Conservation (phyloP, 2,113 vertebrate genomes). For the Illadopsis cleaveri region DNA sequence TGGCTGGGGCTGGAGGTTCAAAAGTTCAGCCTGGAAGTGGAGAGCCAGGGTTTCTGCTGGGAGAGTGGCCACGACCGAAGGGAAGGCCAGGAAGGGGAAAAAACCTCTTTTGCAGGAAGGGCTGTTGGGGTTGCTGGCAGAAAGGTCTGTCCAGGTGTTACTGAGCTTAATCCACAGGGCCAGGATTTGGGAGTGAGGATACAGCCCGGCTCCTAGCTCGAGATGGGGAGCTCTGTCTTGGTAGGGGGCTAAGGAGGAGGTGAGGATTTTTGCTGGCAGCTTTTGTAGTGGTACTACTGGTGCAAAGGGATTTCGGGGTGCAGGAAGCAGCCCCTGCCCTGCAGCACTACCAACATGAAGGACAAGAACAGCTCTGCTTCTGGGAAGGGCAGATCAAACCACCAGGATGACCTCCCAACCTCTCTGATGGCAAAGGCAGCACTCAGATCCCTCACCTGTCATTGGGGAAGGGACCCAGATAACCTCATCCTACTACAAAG, state of each 20-base stretch:
- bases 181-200: neutral
- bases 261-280: neutral
- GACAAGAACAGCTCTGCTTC: rapidly evolving
- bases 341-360: neutral
- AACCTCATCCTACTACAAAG: neutral
- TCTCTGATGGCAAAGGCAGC: neutral
- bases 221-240: neutral
- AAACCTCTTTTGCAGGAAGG: neutral
- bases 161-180: neutral
- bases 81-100: neutral
- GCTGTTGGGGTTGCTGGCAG: neutral
- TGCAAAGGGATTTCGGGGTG: neutral
- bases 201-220: rapidly evolving
- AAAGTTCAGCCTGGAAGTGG: constrained; percentile 74
- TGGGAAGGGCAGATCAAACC: neutral
- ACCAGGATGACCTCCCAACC: neutral
- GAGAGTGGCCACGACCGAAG: rapidly evolving
- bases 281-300: rapidly evolving
- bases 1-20: constrained; percentile 75
- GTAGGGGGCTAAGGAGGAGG: neutral
- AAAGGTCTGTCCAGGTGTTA: neutral
- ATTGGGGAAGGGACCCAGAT: neutral
- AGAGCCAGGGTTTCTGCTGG: neutral
- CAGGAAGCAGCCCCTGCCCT: neutral
- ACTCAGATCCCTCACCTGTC: neutral